Evolutionary conservation across 2,113 vertebrate genomes (phyloP).

Genomic region (Centrocercus urophasianus): DNA sequence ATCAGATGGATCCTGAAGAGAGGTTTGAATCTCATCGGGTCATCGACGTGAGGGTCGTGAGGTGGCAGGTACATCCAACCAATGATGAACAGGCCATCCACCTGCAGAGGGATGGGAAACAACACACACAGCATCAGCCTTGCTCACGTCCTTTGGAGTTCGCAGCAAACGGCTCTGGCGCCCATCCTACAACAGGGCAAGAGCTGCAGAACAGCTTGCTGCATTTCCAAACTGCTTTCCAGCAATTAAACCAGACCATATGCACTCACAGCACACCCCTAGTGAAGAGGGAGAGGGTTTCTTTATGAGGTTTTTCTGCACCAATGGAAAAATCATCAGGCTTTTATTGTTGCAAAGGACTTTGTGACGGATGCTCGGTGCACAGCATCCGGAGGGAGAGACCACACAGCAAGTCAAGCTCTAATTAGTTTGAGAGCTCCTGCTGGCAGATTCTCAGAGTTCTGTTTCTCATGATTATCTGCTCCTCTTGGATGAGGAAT

Average conservation of each 20-base stretch:
- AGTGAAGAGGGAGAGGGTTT: background rate
- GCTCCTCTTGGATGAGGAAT: background rate
- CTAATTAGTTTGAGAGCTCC: conserved; percentile 20
- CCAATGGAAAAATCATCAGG: conserved; percentile 20
- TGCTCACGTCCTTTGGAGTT: fast-evolving
- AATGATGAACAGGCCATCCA: conserved; percentile 94
- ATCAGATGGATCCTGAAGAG: conserved; percentile 94
- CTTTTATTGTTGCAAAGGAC: conserved; percentile 30
- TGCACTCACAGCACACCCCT: background rate
- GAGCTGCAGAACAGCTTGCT: background rate
- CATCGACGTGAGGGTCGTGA: conserved; percentile 94
- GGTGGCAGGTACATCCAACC: conserved; percentile 99
- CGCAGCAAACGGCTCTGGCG: background rate
- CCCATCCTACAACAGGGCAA: background rate
- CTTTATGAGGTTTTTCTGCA: conserved; percentile 17
- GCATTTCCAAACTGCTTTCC: conserved; percentile 12
- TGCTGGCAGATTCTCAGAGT: background rate
- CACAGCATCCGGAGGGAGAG: background rate
- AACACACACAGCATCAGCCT: background rate
- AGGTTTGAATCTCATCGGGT: conserved; percentile 95
- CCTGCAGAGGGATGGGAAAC: conserved; percentile 73
- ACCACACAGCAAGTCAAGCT: conserved; percentile 34
- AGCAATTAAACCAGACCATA: conserved; percentile 15
- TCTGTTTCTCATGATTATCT: background rate
- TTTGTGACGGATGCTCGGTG: conserved; percentile 19